Evolutionary conservation across 2,797 vertebrate species (phyloP), one percentile per base, ranked within the genome.

Genomic region (Paratrypauchen microcephalus): DNA sequence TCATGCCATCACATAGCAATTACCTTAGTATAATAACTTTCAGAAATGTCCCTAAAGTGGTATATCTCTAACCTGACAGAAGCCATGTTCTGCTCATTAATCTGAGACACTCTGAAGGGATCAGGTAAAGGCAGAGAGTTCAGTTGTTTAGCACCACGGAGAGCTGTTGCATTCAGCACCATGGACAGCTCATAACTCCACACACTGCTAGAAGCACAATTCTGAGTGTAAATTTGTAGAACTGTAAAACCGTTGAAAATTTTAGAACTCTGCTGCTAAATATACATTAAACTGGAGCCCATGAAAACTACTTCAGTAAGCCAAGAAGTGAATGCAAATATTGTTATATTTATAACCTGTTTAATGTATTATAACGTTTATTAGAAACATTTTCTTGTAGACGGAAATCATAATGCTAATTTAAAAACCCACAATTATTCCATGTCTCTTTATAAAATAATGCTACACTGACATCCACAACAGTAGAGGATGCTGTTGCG

Each of bases 401-500:
- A 50, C 48, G n/a, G 0, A 50, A 50, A 54, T 55, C 11, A 55
- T 21, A 52, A n/a, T 45, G 11, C 4, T 1, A 45, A 45, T 45
- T 45, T 15, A 4, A 45, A 45, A 12, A 15, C 41, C 50, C 15
- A 45, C 15, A 15, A 45, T 4, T 52, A 52, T 21, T 45, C 13
- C 41, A 45, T 52, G 23, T 15, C 11, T 56, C 54, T 55, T 55
- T 56, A 56, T 56, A 24, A 57, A 57, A 6, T 57, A 6, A 57
- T 28, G 5, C 12, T 57, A 8, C 56, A 26, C 13, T 28, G 56
- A 57, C 56, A 52, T 52, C 50, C 50, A 52, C 50, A 57, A 57
- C 23, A 57, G 56, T 28, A 57, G 56, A 28, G 56, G 56, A 28
- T 57, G 56, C 56, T 57, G 24, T 57, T 57, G 56, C 26, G 56